Evolutionary conservation across 2,888 invertebrate genomes (phyloP), one percentile per base, ranked within the genome.

Genomic region (Drosophila tripunctata): DNA sequence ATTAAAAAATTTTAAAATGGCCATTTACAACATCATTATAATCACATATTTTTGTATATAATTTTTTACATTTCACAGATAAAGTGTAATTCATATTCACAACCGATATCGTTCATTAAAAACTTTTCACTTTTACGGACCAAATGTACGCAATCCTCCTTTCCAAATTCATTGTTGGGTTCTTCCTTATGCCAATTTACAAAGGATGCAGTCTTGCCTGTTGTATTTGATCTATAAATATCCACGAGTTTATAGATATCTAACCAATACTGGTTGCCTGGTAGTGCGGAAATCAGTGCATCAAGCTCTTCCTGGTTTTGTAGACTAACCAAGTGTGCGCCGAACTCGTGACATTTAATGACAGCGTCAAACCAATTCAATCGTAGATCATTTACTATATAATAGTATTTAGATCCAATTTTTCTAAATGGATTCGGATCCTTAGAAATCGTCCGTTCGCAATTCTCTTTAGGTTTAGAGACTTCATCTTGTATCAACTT

Each of bases 351-450:
- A 8, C 50, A 51, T 21, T 21, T 51, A 19, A 38, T 27, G 5
- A 12, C 38, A 14, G 50, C 50, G 2, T 17, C 6, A 10, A 51
- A 6, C 50, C 50, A 51, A 40, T 38, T 51, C 10, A 8, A 0
- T 27, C 0, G 2, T 10, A 40, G 27, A 6, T 30, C 8, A 2
- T 10, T 24, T 14, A 22, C 50, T 12, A 40, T 21, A 30, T 30
- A 40, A 40, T 51, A 51, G 4, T 40, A 51, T 30, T 51, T 51
- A 0, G 38, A 30, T 12, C 50, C 50, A 10, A 51, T 21, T 40
- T 51, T 40, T 10, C 30, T 17, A 27, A 27, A 51, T 12, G 12
- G 12, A 3, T 4, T 24, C 2, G 24, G n/a, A 15, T 51, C 12
- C 7, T 40, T 14, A 3, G 4, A 3, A 8, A 21, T 17, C n/a